Evolutionary conservation across 2,113 vertebrate species (phyloP).

Genomic region (Tauraco erythrolophus): DNA sequence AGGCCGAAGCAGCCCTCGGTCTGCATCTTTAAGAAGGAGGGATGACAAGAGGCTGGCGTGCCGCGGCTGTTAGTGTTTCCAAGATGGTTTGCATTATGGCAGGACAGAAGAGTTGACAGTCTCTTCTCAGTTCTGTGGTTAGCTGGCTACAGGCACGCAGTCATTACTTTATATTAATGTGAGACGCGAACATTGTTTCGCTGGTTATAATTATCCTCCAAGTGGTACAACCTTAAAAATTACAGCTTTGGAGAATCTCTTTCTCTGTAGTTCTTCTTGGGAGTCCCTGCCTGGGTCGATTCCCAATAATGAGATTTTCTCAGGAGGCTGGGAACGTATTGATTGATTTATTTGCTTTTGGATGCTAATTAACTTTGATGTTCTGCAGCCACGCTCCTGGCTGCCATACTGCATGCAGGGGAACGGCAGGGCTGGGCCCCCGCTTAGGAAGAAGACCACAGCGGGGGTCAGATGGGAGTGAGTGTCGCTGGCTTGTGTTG

Average conservation of each 20-base stretch:
- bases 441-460: background rate
- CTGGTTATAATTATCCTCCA: slow-evolving; percentile 41
- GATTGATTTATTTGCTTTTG: slow-evolving; percentile 50
- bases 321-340: background rate
- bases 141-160: slow-evolving; percentile 53
- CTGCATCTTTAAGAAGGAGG: slow-evolving; percentile 52
- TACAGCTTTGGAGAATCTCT: slow-evolving; percentile 28
- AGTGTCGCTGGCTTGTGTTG: background rate
- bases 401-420: background rate
- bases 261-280: slow-evolving; percentile 38
- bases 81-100: slow-evolving; percentile 62
- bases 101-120: slow-evolving; percentile 63
- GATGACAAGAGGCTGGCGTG: slow-evolving; percentile 41
- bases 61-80: slow-evolving; percentile 26
- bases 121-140: slow-evolving; percentile 67
- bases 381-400: background rate
- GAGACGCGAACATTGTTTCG: slow-evolving; percentile 41
- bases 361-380: slow-evolving; percentile 18
- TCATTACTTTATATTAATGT: slow-evolving; percentile 62
- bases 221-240: slow-evolving; percentile 41
- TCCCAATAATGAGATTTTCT: slow-evolving; percentile 54
- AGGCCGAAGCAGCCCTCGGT: background rate
- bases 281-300: background rate
- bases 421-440: background rate
- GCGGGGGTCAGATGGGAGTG: background rate